phyloP scores from a whole-genome alignment of 2,888 invertebrate genomes.

The Microctonus hyperodae region DNA sequence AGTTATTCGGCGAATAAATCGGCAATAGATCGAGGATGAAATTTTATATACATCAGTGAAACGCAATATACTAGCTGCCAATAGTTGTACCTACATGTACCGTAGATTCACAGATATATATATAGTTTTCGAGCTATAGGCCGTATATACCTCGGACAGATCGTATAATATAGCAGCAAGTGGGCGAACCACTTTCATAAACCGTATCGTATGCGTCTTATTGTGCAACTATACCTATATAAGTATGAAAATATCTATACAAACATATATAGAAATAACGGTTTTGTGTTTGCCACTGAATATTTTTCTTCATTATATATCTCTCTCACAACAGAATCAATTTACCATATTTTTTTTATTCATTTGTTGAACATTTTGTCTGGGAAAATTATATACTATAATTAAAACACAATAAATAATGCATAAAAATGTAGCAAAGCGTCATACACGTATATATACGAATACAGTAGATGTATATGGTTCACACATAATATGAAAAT shows the following conservation, averaged over 20 bases:
- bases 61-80: conserved; percentile 50
- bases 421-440: too few species aligned
- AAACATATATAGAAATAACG: background rate
- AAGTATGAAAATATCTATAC: conserved; percentile 13
- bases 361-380: background rate
- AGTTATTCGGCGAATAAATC: too few species aligned
- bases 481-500: background rate
- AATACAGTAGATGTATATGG: too few species aligned
- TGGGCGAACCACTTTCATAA: conserved; percentile 61
- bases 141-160: conserved; percentile 38
- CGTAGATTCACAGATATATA: conserved; percentile 44
- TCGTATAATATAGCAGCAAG: conserved; percentile 44
- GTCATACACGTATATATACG: too few species aligned
- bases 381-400: too few species aligned
- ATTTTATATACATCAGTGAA: conserved; percentile 27
- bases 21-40: background rate
- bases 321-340: background rate
- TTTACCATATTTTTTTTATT: background rate
- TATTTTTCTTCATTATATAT: background rate
- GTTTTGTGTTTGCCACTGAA: background rate
- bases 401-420: too few species aligned
- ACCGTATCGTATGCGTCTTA: conserved; percentile 35
- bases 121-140: conserved; percentile 46
- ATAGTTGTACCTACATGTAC: too few species aligned
- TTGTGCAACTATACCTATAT: conserved; percentile 44